Base-by-base conservation (phyloP, 1,140 invertebrate species). In the Belonocnema kinseyi region DNA sequence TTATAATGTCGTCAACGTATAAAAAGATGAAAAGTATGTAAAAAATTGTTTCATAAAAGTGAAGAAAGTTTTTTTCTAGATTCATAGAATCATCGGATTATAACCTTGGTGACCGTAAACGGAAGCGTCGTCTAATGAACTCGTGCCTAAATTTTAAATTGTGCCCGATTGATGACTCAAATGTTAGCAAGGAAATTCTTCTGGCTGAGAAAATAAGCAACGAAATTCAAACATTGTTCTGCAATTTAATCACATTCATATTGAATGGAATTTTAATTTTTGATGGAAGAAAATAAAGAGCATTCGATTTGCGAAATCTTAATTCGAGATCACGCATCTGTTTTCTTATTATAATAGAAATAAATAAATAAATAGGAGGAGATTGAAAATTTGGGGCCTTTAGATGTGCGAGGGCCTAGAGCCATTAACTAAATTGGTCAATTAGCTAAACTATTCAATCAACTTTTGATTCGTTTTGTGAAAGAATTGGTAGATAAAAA, bases 131-230 rank as follows among this genome's bases (percentile, higher is more conserved):
- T 46, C 61, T 66, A 11, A 66, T 66, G 33, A 26, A 40, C 33
- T 40, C 61, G 26, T n/a, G 13, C 26, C 40, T 40, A 66, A 66
- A 66, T 46, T 21, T 66, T 5, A 46, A 66, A 66, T 66, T 66
- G 61, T 46, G 61, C n/a, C 26, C 26, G 61, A 66, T 66, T 40
- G 13, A 66, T 66, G 61, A 66, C 61, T 66, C 61, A 66, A 66
- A 40, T 14, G 10, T 40, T n/a, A 2, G 14, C 7, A 14, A n/a
- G 13, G 40, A 40, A 6, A 40, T 40, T 40, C 40, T 7, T 5
- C 40, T 2, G 40, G 26, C 58, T 66, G 33, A 40, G 33, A 46
- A 10, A 66, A 16, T 26, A n/a, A 16, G 40, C 26, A n/a, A 40
- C 16, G 14, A 5, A 66, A 66, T 40, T 66, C n/a, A 40, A 46